Percentiles rank a stretch among this genome's conserved stretches.
phyloP scores from a whole-genome alignment of 2,797 vertebrate species.

The Catostomus latipinnis region DNA sequence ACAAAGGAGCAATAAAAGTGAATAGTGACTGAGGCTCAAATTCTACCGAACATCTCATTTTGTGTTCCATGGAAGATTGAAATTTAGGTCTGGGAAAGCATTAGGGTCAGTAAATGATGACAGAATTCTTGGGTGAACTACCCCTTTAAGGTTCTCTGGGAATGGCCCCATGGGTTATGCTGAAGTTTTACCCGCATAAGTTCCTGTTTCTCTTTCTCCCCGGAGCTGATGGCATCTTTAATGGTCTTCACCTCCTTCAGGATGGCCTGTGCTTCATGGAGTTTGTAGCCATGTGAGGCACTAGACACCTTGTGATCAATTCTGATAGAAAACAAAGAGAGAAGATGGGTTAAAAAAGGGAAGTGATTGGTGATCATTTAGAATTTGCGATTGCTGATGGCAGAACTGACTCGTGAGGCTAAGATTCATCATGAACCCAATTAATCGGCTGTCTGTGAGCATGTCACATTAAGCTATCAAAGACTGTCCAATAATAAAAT shows the following conservation, averaged over 20 bases:
- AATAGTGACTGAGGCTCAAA: too few relatives aligned
- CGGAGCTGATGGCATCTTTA: constrained; percentile 91
- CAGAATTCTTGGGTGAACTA: too few relatives aligned
- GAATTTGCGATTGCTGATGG: background rate
- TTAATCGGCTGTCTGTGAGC: too few relatives aligned
- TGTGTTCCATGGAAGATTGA: too few relatives aligned
- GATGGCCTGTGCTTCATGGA: constrained; percentile 94
- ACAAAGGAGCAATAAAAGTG: too few relatives aligned
- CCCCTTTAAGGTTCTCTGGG: too few relatives aligned
- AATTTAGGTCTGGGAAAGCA: too few relatives aligned
- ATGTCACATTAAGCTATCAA: too few relatives aligned
- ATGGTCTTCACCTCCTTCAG: constrained; percentile 93
- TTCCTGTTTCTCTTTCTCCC: constrained; percentile 95
- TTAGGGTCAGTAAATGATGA: too few relatives aligned
- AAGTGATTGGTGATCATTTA: background rate
- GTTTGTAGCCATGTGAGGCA: constrained; percentile 86
- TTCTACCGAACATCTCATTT: too few relatives aligned
- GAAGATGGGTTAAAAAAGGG: background rate
- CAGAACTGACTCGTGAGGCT: background rate
- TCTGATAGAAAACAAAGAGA: constrained; percentile 68
- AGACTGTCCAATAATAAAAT: too few relatives aligned
- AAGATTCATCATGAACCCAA: too few relatives aligned
- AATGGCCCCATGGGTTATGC: background rate
- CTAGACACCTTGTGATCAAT: constrained; percentile 95
- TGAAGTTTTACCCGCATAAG: constrained; percentile 88